Evolutionary conservation across 1,140 invertebrate genomes (phyloP), one percentile per base, ranked within the genome.

Genomic region (Gonatopus flavifemur): DNA sequence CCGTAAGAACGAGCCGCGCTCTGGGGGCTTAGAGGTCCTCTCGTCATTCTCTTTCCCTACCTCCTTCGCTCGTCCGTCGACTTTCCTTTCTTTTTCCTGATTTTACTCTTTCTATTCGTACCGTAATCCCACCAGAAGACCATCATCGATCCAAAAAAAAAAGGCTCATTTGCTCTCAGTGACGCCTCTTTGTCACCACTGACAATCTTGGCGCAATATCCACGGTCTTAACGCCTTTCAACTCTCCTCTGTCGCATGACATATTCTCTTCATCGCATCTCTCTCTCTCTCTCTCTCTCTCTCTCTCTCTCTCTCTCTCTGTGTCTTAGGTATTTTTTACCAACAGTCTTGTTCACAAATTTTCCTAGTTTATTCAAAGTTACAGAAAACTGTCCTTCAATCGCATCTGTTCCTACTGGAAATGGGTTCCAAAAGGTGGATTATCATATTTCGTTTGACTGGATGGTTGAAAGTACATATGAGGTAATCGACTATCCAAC

Each of bases 131-230:
- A 22, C 28, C 32, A 30, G 28, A 56, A 45, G 49, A 52, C 57
- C 40, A 51, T 60, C 57, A 55, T 56, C 57, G 53, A 61, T 52
- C 57, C 59, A 24, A 45, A 55, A 61, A 57, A n/a, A 61, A 57
- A 33, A 22, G 33, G 28, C 57, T 61, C 57, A 52, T 61, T 61
- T 61, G 53, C 57, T 16, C 24, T 38, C 39, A 16, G 41, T 38
- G 45, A 52, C 25, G 37, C 32, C 41, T 55, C 55, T 60, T 60
- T 56, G 57, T 56, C 53, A 56, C 35, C 53, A 31, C 57, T 32
- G 57, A 61, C 59, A 59, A 46, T 19, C 31, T 10, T 18, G 19
- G 25, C 40, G 52, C 41, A 47, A 61, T 60, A 61, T 49, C 57
- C 19, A n/a, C 39, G 12, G 39, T 24, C 25, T 60, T 49, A 41